phyloP scores from a whole-genome alignment of 2,797 vertebrate genomes.

The Pseudochirops cupreus region DNA sequence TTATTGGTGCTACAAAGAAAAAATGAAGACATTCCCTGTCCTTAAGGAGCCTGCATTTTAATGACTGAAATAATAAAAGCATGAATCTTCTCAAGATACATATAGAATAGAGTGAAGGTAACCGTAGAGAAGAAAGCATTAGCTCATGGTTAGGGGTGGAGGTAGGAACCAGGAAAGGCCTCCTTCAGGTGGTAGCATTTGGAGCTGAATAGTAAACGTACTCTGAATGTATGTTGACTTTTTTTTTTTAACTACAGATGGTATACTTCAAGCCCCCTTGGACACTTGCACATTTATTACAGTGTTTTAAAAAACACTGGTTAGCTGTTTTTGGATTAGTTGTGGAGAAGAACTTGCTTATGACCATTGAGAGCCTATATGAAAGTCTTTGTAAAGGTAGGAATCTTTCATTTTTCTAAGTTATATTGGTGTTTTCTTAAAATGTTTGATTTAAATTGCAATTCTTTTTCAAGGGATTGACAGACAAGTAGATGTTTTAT shows the following conservation, averaged over 20 bases:
- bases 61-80: slow-evolving; percentile 38
- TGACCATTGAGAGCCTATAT: slow-evolving; percentile 87
- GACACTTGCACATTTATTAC: slow-evolving; percentile 90
- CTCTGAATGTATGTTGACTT: slow-evolving; percentile 46
- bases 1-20: not conserved
- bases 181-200: not conserved
- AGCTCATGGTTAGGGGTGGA: not conserved
- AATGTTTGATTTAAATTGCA: slow-evolving; percentile 23
- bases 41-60: slow-evolving; percentile 12
- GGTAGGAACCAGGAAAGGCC: not conserved
- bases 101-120: not conserved
- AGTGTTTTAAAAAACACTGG: slow-evolving; percentile 96
- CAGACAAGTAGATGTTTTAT: not conserved
- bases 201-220: not conserved
- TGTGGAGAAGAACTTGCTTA: slow-evolving; percentile 86
- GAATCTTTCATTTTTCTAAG: slow-evolving; percentile 60
- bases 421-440: slow-evolving; percentile 14
- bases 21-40: not conserved
- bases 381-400: slow-evolving; percentile 89
- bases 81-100: slow-evolving; percentile 4
- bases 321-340: slow-evolving; percentile 93
- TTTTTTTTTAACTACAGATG: slow-evolving; percentile 85
- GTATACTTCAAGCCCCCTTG: slow-evolving; percentile 94
- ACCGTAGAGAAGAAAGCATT: not conserved
- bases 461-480: not conserved